Percentiles rank a stretch among this genome's conserved stretches.
Conservation (phyloP, 2,888 invertebrate genomes). For the Heliconius cydno region DNA sequence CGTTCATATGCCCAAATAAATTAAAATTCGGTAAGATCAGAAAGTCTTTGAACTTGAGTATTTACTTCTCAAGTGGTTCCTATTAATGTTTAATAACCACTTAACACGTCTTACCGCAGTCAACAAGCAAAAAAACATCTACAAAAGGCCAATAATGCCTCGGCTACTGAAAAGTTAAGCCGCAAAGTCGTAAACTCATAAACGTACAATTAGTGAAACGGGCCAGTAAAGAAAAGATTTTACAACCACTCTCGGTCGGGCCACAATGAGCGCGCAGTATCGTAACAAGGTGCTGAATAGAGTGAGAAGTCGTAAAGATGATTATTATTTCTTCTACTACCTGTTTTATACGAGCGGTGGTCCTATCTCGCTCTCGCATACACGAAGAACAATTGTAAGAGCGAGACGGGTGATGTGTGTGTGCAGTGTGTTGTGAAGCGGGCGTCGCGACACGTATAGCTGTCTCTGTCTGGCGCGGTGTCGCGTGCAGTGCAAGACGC, state of each 20-base stretch:
- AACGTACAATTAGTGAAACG: conserved; percentile 84
- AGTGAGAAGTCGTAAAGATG: conserved; percentile 85
- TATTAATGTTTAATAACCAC: conserved; percentile 37
- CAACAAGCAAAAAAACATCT: conserved; percentile 55
- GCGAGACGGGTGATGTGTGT: conserved; percentile 66
- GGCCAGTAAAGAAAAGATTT: conserved; percentile 83
- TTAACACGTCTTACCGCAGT: conserved; percentile 37
- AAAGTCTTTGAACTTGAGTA: conserved; percentile 7
- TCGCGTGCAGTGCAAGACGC: conserved; percentile 79
- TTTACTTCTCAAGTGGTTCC: conserved; percentile 27
- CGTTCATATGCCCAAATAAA: background rate
- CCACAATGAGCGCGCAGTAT: conserved; percentile 83
- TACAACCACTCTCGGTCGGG: conserved; percentile 81
- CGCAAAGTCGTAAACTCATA: conserved; percentile 82
- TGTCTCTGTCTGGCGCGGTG: conserved; percentile 73
- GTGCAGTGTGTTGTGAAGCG: conserved; percentile 62
- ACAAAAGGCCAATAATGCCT: conserved; percentile 74
- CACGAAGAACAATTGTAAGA: conserved; percentile 55
- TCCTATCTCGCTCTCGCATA: conserved; percentile 67
- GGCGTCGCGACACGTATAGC: conserved; percentile 60
- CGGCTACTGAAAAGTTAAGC: conserved; percentile 77
- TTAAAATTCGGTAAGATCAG: background rate
- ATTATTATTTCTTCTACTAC: conserved; percentile 85
- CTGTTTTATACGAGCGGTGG: conserved; percentile 80
- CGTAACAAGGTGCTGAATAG: conserved; percentile 85